Percentiles rank a stretch among this genome's conserved stretches.
These are phyloP conservation scores for Sylvilagus floridanus DNA, from an alignment of 2,797 vertebrate species.

Conservation along the genomic window DNA sequence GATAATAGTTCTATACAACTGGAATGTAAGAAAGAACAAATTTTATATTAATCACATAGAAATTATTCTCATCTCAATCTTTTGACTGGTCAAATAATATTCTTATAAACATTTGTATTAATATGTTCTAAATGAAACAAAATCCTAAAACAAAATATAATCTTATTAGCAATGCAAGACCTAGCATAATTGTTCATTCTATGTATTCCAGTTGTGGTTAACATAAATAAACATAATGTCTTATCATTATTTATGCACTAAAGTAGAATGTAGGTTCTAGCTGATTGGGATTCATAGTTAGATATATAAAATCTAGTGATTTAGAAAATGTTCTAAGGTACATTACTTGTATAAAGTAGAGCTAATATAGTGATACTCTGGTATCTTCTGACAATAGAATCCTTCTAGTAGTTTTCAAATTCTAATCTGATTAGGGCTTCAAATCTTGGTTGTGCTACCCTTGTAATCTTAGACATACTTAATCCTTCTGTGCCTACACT, in stretches of 20 bases:
- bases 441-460: neutral
- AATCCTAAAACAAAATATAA: slow-evolving; percentile 29
- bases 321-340: neutral
- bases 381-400: neutral
- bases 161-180: slow-evolving; percentile 9
- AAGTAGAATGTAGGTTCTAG: neutral
- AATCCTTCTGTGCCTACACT: neutral
- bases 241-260: neutral
- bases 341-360: slow-evolving; percentile 4
- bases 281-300: neutral
- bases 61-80: neutral
- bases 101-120: slow-evolving; percentile 28
- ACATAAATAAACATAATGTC: neutral
- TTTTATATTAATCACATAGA: neutral
- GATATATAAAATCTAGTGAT: slow-evolving; percentile 14
- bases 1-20: neutral
- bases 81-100: slow-evolving; percentile 19
- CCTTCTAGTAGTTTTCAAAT: neutral
- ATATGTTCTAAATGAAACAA: neutral
- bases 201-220: slow-evolving; percentile 5
- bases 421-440: slow-evolving; percentile 12
- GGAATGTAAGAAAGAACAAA: neutral
- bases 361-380: neutral
- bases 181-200: slow-evolving; percentile 3
- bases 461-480: neutral